Percentiles rank a stretch among this genome's conserved stretches.
phyloP scores from a whole-genome alignment of 2,888 invertebrate species.

The Zygothrica quintamaculata region DNA sequence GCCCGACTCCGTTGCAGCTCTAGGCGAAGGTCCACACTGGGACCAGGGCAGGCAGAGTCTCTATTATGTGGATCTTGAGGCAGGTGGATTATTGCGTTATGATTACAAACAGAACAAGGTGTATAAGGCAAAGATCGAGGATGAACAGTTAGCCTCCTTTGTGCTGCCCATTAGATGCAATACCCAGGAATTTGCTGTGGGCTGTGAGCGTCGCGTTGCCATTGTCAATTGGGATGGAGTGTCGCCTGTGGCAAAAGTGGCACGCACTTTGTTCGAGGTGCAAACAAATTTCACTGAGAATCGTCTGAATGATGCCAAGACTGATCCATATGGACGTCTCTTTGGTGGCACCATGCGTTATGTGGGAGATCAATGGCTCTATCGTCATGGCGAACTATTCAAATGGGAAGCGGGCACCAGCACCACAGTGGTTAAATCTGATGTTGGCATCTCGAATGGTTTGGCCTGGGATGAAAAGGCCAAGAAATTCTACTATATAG shows the following conservation, averaged over 20 bases:
- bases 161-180: conserved; percentile 88
- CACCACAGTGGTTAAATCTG: conserved; percentile 70
- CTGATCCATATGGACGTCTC: conserved; percentile 89
- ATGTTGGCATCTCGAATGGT: conserved; percentile 90
- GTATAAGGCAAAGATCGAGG: conserved; percentile 86
- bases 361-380: conserved; percentile 79
- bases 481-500: conserved; percentile 90
- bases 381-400: conserved; percentile 83
- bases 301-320: conserved; percentile 92
- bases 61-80: conserved; percentile 88
- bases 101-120: conserved; percentile 85
- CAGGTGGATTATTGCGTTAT: conserved; percentile 81
- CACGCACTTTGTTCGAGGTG: conserved; percentile 86
- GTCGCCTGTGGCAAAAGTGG: conserved; percentile 85
- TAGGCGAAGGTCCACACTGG: conserved; percentile 92
- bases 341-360: conserved; percentile 88
- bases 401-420: conserved; percentile 73
- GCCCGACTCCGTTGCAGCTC: conserved; percentile 81
- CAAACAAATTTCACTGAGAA: conserved; percentile 85
- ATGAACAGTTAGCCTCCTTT: conserved; percentile 85
- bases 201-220: conserved; percentile 86
- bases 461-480: conserved; percentile 89
- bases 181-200: conserved; percentile 87
- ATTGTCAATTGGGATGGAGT: conserved; percentile 88
- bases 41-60: conserved; percentile 86